Base-by-base conservation (phyloP, 1,140 invertebrate genomes). In the Drosophila parabipectinata region DNA sequence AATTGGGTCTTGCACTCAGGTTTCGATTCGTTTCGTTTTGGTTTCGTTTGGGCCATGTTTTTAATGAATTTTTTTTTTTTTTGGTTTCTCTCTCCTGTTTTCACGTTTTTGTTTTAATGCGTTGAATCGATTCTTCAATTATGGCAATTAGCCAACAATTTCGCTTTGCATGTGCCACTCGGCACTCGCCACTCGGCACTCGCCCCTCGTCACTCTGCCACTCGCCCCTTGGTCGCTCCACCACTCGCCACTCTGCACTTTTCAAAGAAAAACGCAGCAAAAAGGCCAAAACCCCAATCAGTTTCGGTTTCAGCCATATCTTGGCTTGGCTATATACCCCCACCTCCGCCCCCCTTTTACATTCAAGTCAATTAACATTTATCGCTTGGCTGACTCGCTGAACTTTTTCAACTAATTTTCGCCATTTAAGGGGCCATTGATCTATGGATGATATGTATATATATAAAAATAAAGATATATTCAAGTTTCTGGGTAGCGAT, bases 91-190 rank as follows among this genome's bases (percentile, higher is more conserved):
- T 21, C 9, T 10, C 8, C 53, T 8, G 7, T 18, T 39, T 45
- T 58, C 54, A 52, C 39, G 18, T 51, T 45, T 45, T 54, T 59
- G 64, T 72, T 34, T 62, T 48, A 24, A 15, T 37, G 34, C 34
- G 34, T 37, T 37, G 34, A 12, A 77, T 78, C 63, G 69, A 82
- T 78, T 82, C 74, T 78, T 73, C 64, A 83, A 78, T 83, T 82
- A 83, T 64, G 69, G 74, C 79, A 82, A 82, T 82, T 83, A 83
- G 79, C 79, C 63, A 78, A 71, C 52, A 37, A 69, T 69, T 57
- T 69, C 63, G 64, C 66, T 69, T 75, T 72, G 61, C 79, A 77
- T 83, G 69, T 60, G 58, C 45, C 32, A 9, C 7, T 8, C 0
- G 32, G 3, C 32, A 32, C 32, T 32, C 32, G 32, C 7, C 32